Conservation (phyloP, 2,888 invertebrate genomes). For the Troides helena region DNA sequence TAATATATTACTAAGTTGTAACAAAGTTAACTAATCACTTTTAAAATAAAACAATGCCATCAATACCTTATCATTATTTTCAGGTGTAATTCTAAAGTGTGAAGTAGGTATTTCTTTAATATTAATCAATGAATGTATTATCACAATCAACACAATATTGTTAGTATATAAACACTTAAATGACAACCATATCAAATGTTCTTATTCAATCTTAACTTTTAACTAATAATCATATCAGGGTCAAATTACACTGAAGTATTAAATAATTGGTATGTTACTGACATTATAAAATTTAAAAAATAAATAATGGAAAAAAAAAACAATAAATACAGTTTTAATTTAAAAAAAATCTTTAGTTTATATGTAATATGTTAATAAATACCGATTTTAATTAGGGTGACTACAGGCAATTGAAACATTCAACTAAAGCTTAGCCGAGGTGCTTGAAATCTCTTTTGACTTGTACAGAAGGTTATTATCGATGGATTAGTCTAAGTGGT, state of each 20-base stretch:
- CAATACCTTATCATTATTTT: slow-evolving; percentile 24
- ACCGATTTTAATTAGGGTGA: not conserved
- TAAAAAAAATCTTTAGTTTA: slow-evolving; percentile 48
- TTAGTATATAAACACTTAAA: slow-evolving; percentile 36
- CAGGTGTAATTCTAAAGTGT: not conserved
- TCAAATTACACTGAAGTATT: slow-evolving; percentile 28
- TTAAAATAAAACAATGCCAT: not conserved
- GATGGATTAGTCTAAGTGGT: slow-evolving; percentile 1
- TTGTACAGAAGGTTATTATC: not conserved
- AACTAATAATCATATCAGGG: slow-evolving; percentile 36
- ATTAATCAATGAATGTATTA: slow-evolving; percentile 43
- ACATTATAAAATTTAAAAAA: slow-evolving; percentile 32
- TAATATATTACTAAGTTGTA: not conserved
- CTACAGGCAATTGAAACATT: not conserved
- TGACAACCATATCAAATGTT: slow-evolving; percentile 48
- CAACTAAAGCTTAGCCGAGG: not conserved
- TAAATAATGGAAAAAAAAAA: slow-evolving; percentile 37
- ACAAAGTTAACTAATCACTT: not conserved
- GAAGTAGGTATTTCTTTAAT: not conserved
- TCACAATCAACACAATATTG: slow-evolving; percentile 46
- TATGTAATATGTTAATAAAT: slow-evolving; percentile 19
- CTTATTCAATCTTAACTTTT: slow-evolving; percentile 38
- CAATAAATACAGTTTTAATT: slow-evolving; percentile 55
- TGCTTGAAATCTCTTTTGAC: not conserved
- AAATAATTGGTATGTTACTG: slow-evolving; percentile 38